These are phyloP conservation scores for Chaetophractus vellerosus DNA, from an alignment of 2,797 vertebrate species.

Conservation along the genomic window DNA sequence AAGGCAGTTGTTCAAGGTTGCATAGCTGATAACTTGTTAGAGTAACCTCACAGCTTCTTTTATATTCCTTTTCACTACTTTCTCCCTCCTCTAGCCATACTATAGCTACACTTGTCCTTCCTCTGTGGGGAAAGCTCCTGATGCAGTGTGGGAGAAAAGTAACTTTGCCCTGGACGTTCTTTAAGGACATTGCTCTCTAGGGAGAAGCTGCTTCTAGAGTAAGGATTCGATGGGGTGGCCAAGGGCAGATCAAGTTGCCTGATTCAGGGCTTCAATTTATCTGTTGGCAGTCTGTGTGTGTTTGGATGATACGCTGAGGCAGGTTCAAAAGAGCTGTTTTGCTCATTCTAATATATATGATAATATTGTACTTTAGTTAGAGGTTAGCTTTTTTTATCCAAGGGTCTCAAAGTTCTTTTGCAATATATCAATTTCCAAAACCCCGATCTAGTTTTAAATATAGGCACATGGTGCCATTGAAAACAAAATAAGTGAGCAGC, in stretches of 20 bases:
- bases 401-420: conserved; percentile 68
- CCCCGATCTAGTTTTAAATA: conserved; percentile 57
- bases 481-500: conserved; percentile 62
- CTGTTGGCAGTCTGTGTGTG: conserved; percentile 2
- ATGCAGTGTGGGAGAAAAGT: conserved; percentile 10
- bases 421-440: conserved; percentile 68
- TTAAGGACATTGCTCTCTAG: conserved; percentile 47
- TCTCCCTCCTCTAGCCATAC: background rate
- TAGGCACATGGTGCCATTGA: conserved; percentile 46
- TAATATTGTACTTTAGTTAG: conserved; percentile 71
- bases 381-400: background rate
- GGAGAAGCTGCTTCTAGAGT: conserved; percentile 44
- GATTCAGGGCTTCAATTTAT: background rate
- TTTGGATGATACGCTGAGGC: background rate
- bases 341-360: conserved; percentile 73
- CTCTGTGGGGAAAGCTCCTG: conserved; percentile 44
- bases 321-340: conserved; percentile 44
- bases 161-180: conserved; percentile 50
- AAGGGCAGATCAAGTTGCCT: conserved; percentile 58
- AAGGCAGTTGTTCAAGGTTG: background rate
- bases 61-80: background rate
- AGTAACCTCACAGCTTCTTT: background rate
- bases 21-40: conserved; percentile 18
- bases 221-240: conserved; percentile 43
- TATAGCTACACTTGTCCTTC: background rate